Percentiles rank a stretch among this genome's conserved stretches.
Conservation (phyloP, 2,113 vertebrate species). For the Equus quagga region DNA sequence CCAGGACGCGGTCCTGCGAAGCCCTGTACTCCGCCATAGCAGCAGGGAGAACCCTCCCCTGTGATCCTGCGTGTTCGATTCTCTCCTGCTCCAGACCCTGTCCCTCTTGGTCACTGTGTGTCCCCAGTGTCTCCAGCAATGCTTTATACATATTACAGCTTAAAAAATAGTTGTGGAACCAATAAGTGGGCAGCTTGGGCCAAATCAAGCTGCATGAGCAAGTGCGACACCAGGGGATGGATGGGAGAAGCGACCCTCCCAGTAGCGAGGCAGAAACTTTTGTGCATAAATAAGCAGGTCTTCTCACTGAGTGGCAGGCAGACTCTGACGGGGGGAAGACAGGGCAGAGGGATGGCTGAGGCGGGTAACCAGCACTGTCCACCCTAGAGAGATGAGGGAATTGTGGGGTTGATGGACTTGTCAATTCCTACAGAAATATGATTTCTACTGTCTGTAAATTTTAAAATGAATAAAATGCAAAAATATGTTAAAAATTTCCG, state of each 20-base stretch:
- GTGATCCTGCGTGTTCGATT: not conserved
- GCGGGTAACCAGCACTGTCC: not conserved
- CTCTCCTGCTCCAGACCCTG: not conserved
- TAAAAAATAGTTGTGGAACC: not conserved
- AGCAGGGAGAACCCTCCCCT: rapidly evolving
- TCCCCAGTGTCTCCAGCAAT: not conserved
- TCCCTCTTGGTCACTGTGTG: not conserved
- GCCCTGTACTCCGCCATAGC: not conserved
- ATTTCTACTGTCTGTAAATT: not conserved
- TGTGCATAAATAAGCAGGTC: too few species aligned
- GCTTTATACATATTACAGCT: not conserved
- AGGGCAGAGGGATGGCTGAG: not conserved
- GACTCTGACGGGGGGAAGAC: not conserved
- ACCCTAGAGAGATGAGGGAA: not conserved
- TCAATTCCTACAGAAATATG: not conserved
- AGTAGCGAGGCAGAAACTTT: too few species aligned
- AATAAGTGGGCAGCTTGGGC: not conserved
- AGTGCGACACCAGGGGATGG: not conserved
- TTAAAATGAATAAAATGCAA: not conserved
- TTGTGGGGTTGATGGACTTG: not conserved
- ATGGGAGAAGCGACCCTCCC: not conserved
- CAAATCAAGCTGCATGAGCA: not conserved
- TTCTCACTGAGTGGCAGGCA: not conserved
- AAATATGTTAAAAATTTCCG: not conserved
- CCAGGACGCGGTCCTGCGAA: not conserved